Percentiles rank a stretch among this genome's conserved stretches.
phyloP scores from a whole-genome alignment of 2,888 invertebrate species.

The Caenorhabditis sp. region DNA sequence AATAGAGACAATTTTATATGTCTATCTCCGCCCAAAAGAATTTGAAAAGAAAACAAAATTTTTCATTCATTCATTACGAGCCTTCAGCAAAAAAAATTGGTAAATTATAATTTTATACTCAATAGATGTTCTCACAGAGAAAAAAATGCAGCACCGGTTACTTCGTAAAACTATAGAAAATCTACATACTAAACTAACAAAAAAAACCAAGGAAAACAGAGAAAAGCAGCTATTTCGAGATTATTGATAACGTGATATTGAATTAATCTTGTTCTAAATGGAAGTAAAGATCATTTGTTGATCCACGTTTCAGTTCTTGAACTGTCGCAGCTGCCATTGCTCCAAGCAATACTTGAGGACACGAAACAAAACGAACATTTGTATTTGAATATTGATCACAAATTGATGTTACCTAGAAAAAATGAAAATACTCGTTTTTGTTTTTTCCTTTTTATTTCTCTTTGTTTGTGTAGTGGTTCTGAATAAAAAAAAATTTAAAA shows the following conservation, averaged over 20 bases:
- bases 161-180: neutral
- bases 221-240: neutral
- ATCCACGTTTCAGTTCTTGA: conserved; percentile 5
- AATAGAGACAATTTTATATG: neutral
- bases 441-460: too few species aligned
- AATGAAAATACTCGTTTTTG: neutral
- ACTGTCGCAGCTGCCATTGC: conserved; percentile 67
- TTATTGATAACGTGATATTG: neutral
- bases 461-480: too few species aligned
- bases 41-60: neutral
- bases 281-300: neutral
- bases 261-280: conserved; percentile 1
- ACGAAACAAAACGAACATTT: conserved; percentile 57
- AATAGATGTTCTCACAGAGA: neutral
- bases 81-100: neutral
- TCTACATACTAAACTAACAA: neutral
- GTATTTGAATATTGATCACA: conserved; percentile 50
- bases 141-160: neutral
- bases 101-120: neutral
- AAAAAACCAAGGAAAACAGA: neutral
- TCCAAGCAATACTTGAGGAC: conserved; percentile 63
- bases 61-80: neutral
- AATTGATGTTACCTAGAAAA: conserved; percentile 48
- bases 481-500: too few species aligned
- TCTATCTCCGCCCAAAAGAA: neutral